Evolutionary conservation across 2,888 invertebrate species (phyloP).

Genomic region (Physocephala rufipes): DNA sequence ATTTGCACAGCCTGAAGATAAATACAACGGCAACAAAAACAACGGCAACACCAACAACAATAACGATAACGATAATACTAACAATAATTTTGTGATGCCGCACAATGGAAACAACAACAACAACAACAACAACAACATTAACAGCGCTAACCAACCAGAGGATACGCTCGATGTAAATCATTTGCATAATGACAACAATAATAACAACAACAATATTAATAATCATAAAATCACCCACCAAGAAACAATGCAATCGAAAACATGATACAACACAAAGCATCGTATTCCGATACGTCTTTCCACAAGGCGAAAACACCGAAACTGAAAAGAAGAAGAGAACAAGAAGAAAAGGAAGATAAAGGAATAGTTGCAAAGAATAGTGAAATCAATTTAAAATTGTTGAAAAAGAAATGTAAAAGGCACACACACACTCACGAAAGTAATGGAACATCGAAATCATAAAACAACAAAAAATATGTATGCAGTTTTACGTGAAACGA

Average conservation of each 20-base stretch:
- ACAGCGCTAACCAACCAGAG: constrained; percentile 50
- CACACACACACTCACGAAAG: too few species aligned
- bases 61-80: constrained; percentile 43
- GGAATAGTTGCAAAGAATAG: not conserved
- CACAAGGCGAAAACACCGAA: constrained; percentile 34
- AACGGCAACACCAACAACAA: constrained; percentile 45
- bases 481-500: too few species aligned
- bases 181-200: constrained; percentile 47
- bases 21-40: constrained; percentile 45
- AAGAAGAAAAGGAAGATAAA: not conserved
- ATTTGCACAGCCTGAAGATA: constrained; percentile 42
- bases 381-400: not conserved
- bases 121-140: constrained; percentile 33
- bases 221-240: constrained; percentile 19
- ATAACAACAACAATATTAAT: constrained; percentile 37
- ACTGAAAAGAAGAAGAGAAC: not conserved
- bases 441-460: too few species aligned
- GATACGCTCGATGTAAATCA: constrained; percentile 59
- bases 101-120: constrained; percentile 37
- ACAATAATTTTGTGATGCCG: too few species aligned
- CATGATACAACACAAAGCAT: constrained; percentile 39
- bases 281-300: constrained; percentile 33
- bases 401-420: too few species aligned
- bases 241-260: constrained; percentile 14
- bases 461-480: too few species aligned